Evolutionary conservation across 2,888 invertebrate species (phyloP), one percentile per base, ranked within the genome.

Genomic region (Boloria euphrosyne): DNA sequence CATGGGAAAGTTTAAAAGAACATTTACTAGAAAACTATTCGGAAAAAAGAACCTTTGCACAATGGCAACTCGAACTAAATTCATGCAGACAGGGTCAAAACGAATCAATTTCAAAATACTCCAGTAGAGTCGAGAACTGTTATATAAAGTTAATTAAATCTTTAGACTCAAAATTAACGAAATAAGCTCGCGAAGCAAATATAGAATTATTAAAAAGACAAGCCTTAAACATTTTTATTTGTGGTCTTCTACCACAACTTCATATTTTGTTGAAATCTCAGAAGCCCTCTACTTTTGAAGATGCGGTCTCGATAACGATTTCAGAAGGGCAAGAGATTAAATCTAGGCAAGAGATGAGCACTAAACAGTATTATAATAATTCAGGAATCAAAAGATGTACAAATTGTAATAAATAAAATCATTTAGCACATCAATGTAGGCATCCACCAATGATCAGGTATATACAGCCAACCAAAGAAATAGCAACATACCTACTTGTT

Each of bases 161-260:
- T 13, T 49, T 65, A 47, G 63, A 71, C 52, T 60, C 57, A 51
- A 68, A 63, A 47, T 47, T 68, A 27, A 65, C 66, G 16, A 16
- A 54, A 27, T 67, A 71, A 55, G 73, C 71, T 47, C 52, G 71
- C 16, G 53, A 69, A 47, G 76, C 74, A 5, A 71, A 73, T 49
- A 27, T 75, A 7, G 71, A 77, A 58, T 60, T 79, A 58, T 69
- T 76, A 62, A 76, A 76, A 72, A 73, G 67, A 31, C 76, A 80
- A 75, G 77, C 78, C 7, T 61, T 77, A 53, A 76, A 75, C 52
- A 76, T 77, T 60, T 80, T 80, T 67, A 70, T 79, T 4, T 75
- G 71, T 60, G 78, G 78, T 17, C 70, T 80, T 66, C 66, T 71
- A 52, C 74, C 71, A 66, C 75, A 80, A 58, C 62, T 80, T 13